Evolutionary conservation across 2,888 invertebrate species (phyloP), one percentile per base, ranked within the genome.

Genomic region (Netelia virgata): DNA sequence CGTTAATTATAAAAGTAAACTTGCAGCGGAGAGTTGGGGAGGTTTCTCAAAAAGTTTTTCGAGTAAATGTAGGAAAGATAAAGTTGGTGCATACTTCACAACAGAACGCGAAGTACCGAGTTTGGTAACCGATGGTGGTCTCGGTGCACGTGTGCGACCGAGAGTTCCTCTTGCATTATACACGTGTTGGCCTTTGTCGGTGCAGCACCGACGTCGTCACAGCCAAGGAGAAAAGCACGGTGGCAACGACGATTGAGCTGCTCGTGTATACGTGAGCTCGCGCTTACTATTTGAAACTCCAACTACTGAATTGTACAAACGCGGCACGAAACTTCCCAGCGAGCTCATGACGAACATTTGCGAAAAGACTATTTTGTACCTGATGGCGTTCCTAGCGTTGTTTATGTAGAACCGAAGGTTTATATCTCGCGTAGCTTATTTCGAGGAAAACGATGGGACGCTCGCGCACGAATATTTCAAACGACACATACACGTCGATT

Each of bases 181-280:
- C 83, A 78, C 85, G 80, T 81, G 76, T 66, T 74, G 55, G 82
- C 76, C 70, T 83, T 85, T 83, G 83, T 83, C 69, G 66, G 50
- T 47, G 61, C 47, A 73, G 41, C 43, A 74, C 53, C 72, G 57
- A 43, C 74, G 74, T 81, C 61, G 50, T 28, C 70, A 50, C 43
- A 61, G 20, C 41, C 43, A 43, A 43, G 36, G 20, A 16, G 28
- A 41, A 23, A 47, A 14, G 59, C 43, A 59, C 59, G n/a, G 55
- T 43, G 41, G 57, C 23, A 28, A 55, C 43, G 57, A 14, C 3
- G n/a, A 73, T 53, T 36, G 10, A 14, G 9, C 28, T 28, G 5
- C 28, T 5, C 2, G 28, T 28, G 28, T 28, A 28, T 28, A 5
- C 28, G 28, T 50, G 47, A 18, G 28, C 70, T 50, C 16, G 18